phyloP scores from a whole-genome alignment of 2,888 invertebrate species.

The Drosophila mercatorum region DNA sequence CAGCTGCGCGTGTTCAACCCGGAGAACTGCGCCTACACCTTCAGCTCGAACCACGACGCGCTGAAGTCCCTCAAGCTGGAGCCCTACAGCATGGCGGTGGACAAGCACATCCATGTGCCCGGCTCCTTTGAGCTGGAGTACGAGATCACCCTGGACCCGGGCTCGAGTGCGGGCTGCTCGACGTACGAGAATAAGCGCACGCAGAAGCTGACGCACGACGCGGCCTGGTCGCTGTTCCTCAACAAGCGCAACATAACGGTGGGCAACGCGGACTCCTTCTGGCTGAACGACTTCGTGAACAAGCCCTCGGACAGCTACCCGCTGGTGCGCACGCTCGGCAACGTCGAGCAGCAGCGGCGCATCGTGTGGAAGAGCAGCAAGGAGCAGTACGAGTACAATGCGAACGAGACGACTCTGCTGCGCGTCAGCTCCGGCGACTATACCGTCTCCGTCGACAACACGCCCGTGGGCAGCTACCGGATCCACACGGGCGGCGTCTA shows the following conservation, averaged over 20 bases:
- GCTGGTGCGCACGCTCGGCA: slow-evolving; percentile 73
- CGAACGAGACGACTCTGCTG: slow-evolving; percentile 49
- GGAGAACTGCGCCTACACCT: slow-evolving; percentile 84
- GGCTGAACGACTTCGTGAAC: slow-evolving; percentile 68
- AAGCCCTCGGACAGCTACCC: slow-evolving; percentile 82
- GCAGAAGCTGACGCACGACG: slow-evolving; percentile 31
- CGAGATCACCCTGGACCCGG: slow-evolving; percentile 14
- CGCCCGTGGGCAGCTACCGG: slow-evolving; percentile 9
- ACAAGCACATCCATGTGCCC: slow-evolving; percentile 67
- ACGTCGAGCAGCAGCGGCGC: slow-evolving; percentile 45
- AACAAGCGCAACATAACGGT: slow-evolving; percentile 43
- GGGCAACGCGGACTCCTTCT: slow-evolving; percentile 12
- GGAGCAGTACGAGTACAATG: slow-evolving; percentile 53
- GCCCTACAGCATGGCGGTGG: slow-evolving; percentile 52
- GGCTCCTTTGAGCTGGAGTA: slow-evolving; percentile 33
- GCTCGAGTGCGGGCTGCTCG: slow-evolving; percentile 31
- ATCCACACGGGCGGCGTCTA: slow-evolving; percentile 84
- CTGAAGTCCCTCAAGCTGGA: slow-evolving; percentile 55
- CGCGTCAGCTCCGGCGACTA: slow-evolving; percentile 67
- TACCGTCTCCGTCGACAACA: slow-evolving; percentile 56
- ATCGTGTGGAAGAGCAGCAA: slow-evolving; percentile 69
- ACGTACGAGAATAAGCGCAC: neutral
- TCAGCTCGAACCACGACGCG: slow-evolving; percentile 62
- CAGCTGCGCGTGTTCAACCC: slow-evolving; percentile 91
- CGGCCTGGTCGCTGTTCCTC: slow-evolving; percentile 78